Percentiles rank a stretch among this genome's conserved stretches.
Conservation (phyloP, 2,113 vertebrate species). For the Pristiophorus japonicus region DNA sequence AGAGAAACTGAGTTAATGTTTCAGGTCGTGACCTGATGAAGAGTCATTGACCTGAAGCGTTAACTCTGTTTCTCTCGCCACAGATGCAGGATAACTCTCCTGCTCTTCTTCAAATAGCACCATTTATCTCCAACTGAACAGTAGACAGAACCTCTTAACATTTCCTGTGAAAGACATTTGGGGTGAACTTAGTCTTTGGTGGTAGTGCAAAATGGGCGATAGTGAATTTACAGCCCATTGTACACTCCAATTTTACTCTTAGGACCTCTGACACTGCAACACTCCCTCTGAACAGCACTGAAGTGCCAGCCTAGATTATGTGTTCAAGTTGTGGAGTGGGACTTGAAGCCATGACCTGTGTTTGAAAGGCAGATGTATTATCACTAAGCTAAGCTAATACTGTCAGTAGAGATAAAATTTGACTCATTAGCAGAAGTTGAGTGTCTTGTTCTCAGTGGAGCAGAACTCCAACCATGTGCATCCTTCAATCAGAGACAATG, state of each 20-base stretch:
- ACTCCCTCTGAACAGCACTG: neutral
- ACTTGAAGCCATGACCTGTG: neutral
- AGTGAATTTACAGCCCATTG: too few relatives aligned
- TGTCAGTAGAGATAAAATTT: neutral
- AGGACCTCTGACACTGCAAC: neutral
- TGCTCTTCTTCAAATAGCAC: neutral
- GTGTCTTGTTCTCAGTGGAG: neutral
- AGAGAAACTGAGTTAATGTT: too few relatives aligned
- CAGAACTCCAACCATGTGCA: neutral
- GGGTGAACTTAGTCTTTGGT: too few relatives aligned
- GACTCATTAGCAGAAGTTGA: neutral
- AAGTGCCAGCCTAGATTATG: neutral
- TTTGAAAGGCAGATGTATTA: neutral
- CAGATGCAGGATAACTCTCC: neutral
- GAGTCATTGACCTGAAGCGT: too few relatives aligned
- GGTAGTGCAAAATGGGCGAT: too few relatives aligned
- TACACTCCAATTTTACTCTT: neutral
- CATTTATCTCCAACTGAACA: neutral
- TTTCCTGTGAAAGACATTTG: neutral
- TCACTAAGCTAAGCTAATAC: neutral
- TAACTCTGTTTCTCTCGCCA: too few relatives aligned
- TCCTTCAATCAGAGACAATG: neutral
- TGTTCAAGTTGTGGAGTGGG: neutral
- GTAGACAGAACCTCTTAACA: neutral
- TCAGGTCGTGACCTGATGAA: too few relatives aligned